Evolutionary conservation across 2,113 vertebrate genomes (phyloP).

Genomic region (Mus musculus): GRCm39 chr5:101686001-101686500

Average conservation of each 20-base stretch:
- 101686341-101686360: slow-evolving; percentile 42
- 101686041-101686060: slow-evolving; percentile 99
- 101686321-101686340: slow-evolving; percentile 91
- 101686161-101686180: slow-evolving; percentile 96
- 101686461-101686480: slow-evolving; percentile 31
- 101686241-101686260: slow-evolving; percentile 96
- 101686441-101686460: slow-evolving; percentile 51
- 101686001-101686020: slow-evolving; percentile 96
- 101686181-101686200: slow-evolving; percentile 98
- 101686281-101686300: slow-evolving; percentile 95
- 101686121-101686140: slow-evolving; percentile 93
- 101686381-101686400: slow-evolving; percentile 82
- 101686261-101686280: slow-evolving; percentile 98
- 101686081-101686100: slow-evolving; percentile 99
- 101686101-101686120: slow-evolving; percentile 99
- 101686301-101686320: slow-evolving; percentile 91
- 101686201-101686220: slow-evolving; percentile 99
- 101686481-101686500: slow-evolving; percentile 18
- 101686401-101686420: slow-evolving; percentile 84
- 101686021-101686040: slow-evolving; percentile 99
- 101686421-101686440: slow-evolving; percentile 73
- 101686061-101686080: slow-evolving; percentile 99
- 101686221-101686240: slow-evolving; percentile 99
- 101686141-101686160: slow-evolving; percentile 92
- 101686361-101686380: slow-evolving; percentile 69